phyloP scores from a whole-genome alignment of 2,888 invertebrate species.

The Drosophila mimetica region DNA sequence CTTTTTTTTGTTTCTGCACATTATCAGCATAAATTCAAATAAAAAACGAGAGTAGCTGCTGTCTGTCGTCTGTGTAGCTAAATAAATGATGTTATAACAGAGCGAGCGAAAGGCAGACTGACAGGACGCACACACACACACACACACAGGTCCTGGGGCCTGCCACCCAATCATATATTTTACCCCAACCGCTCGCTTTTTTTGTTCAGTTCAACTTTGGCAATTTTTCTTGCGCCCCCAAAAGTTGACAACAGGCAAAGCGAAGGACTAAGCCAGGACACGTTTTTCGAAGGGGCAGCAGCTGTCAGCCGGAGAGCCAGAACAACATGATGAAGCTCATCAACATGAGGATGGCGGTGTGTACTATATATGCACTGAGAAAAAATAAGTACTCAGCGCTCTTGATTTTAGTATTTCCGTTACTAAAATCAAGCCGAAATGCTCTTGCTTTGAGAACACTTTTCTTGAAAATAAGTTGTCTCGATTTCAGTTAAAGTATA shows the following conservation, averaged over 20 bases:
- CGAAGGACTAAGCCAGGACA: slow-evolving; percentile 67
- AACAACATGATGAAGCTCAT: slow-evolving; percentile 71
- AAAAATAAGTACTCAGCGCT: too few species aligned
- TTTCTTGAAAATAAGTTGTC: too few species aligned
- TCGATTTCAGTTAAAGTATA: too few species aligned
- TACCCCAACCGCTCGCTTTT: background rate
- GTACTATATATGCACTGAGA: too few species aligned
- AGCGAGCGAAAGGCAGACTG: slow-evolving; percentile 56
- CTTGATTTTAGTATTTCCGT: too few species aligned
- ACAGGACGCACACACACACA: slow-evolving; percentile 52
- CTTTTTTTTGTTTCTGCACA: slow-evolving; percentile 50
- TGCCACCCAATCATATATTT: slow-evolving; percentile 48
- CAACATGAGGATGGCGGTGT: slow-evolving; percentile 42
- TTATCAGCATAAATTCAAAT: slow-evolving; percentile 79
- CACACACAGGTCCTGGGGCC: slow-evolving; percentile 34
- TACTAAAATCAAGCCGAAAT: too few species aligned
- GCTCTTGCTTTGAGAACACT: too few species aligned
- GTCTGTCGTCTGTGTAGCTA: slow-evolving; percentile 53
- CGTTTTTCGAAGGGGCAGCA: slow-evolving; percentile 59
- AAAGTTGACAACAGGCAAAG: slow-evolving; percentile 58
- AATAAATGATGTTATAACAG: slow-evolving; percentile 80
- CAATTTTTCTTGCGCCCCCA: slow-evolving; percentile 64
- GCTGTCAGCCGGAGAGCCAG: slow-evolving; percentile 44
- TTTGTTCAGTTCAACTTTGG: slow-evolving; percentile 53
- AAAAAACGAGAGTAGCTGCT: slow-evolving; percentile 44